Conservation (phyloP, 2,888 invertebrate species). For the Stenichneumon culpator region DNA sequence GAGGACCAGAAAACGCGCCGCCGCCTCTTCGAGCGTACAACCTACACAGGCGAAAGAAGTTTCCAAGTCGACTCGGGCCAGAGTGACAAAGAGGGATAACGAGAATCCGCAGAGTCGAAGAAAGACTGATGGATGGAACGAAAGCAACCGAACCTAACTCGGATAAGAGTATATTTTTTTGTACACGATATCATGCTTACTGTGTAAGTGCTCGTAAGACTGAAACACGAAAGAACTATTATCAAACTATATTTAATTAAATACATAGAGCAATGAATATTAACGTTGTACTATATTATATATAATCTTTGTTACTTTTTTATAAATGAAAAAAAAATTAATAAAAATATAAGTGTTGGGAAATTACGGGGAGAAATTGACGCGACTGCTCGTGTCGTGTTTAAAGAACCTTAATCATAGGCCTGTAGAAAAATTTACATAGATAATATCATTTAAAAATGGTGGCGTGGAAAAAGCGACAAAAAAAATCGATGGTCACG, state of each 20-base stretch:
- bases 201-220: conserved; percentile 27
- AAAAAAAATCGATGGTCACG: not conserved
- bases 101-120: not conserved
- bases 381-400: not conserved
- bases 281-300: not conserved
- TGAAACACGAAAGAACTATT: not conserved
- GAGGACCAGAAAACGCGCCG: conserved; percentile 28
- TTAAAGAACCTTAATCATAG: not conserved
- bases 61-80: conserved; percentile 18
- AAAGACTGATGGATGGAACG: not conserved
- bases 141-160: not conserved
- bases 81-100: conserved; percentile 23
- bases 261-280: not conserved
- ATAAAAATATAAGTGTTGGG: not conserved
- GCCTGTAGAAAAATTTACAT: not conserved
- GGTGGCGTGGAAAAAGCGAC: not conserved
- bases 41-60: conserved; percentile 21
- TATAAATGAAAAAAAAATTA: not conserved
- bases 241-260: conserved; percentile 1
- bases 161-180: not conserved
- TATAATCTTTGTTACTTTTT: conserved; percentile 8
- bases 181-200: conserved; percentile 4
- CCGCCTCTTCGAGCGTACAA: conserved; percentile 5
- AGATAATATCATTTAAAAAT: not conserved
- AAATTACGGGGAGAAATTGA: not conserved